Base-by-base conservation (phyloP, 1,140 invertebrate genomes). In the Samia ricini region DNA sequence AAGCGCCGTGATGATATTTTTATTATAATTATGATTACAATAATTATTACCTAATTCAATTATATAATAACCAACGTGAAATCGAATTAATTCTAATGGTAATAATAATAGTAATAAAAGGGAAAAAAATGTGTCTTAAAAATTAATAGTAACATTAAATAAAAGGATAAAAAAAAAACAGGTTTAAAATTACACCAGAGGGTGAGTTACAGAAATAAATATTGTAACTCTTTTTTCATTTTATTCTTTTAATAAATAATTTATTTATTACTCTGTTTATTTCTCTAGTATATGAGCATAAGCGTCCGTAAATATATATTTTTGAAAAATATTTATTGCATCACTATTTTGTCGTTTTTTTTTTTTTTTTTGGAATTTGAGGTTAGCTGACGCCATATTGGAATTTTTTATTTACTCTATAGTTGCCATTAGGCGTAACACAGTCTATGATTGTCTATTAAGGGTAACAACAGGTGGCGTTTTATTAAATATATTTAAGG, bases 101-200 rank as follows among this genome's bases (percentile, higher is more conserved):
- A 89, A 85, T 80, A 73, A 71, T 72, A 73, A 61, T 20, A 12
- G 36, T n/a, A 57, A 57, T 12, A 48, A 22, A 64, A 36, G 67
- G 69, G 73, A 61, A 79, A 80, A 81, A 77, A 70, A 73, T 76
- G 71, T 77, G 71, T 77, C 79, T 85, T 89, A 88, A 81, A 81
- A 85, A 84, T 73, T 85, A 85, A 87, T 87, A 87, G 81, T 88
- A 88, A 89, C 84, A 81, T 85, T 83, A 88, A 81, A 83, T 84
- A 88, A 79, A 64, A 72, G 66, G 70, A 78, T 78, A 72, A 79
- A 83, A 76, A 75, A 77, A 66, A 77, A 72, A 79, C 70, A 74
- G 49, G 64, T 72, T 69, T 74, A 72, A 71, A 22, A 48, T 60
- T 56, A 68, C 33, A 50, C 64, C 64, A 68, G 71, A 67, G 69